Conservation (phyloP, 2,888 invertebrate species). For the Mystacides longicornis region DNA sequence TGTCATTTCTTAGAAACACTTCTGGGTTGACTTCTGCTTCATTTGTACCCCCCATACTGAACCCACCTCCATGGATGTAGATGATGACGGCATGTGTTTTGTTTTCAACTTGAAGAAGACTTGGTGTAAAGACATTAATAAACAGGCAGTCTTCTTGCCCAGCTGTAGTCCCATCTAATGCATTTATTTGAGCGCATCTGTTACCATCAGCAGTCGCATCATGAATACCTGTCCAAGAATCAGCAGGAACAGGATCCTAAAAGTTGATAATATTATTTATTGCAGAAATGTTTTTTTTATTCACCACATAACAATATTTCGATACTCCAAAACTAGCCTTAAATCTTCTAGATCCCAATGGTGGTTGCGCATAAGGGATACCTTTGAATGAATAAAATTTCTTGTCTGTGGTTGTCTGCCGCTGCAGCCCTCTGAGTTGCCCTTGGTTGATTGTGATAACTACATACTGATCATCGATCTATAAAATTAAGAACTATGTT, state of each 20-base stretch:
- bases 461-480: too few relatives aligned
- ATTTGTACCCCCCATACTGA: conserved; percentile 26
- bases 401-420: conserved; percentile 35
- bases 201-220: conserved; percentile 37
- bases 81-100: conserved; percentile 14
- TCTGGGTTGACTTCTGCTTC: conserved; percentile 27
- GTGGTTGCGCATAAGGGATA: conserved; percentile 38
- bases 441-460: conserved; percentile 36
- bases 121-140: conserved; percentile 27
- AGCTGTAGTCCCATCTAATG: background rate
- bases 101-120: conserved; percentile 8
- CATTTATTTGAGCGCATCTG: conserved; percentile 6
- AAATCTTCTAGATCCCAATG: conserved; percentile 34
- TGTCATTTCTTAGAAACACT: conserved; percentile 24
- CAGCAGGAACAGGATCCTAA: conserved; percentile 28
- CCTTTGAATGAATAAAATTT: conserved; percentile 41
- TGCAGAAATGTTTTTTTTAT: too few relatives aligned
- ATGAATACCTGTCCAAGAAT: conserved; percentile 33
- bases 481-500: too few relatives aligned
- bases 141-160: conserved; percentile 28
- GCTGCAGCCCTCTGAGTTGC: conserved; percentile 34
- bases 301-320: too few relatives aligned
- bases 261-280: too few relatives aligned
- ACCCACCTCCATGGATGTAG: conserved; percentile 31
- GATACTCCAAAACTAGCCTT: conserved; percentile 32